Base-by-base conservation (phyloP, 2,888 invertebrate species). In the Actias luna region DNA sequence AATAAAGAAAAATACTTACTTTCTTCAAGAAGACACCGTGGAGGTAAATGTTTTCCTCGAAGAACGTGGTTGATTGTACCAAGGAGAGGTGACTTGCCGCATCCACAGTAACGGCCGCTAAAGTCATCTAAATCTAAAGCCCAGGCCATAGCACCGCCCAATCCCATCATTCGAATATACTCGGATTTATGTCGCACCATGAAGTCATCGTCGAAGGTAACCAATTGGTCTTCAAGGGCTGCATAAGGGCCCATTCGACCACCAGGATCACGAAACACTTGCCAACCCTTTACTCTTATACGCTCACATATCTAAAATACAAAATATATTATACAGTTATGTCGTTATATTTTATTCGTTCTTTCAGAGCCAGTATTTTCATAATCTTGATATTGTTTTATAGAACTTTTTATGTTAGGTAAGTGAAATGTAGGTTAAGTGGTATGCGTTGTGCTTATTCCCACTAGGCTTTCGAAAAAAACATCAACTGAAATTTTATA, bases 71-170 rank as follows among this genome's bases (percentile, higher is more conserved):
- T 97, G 74, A 98, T 96, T 0, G 96, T 96, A 65, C 94, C 94
- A 1, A 98, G 84, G 36, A 98, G 87, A 0, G 98, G 98, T 78
- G 96, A 96, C 27, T 95, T 94, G 69, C 97, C 98, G 77, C 98
- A 98, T 10, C 94, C 95, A 74, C 98, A 98, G 63, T 94, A 89
- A 63, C 78, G 76, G 70, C 97, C 96, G 67, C 94, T 95, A 78
- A 98, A 98, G 83, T 98, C 98, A 76, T 98, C 98, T 63, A 98
- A 87, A 84, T 98, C 98, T 16, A 98, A 87, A 0, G 98, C 96
- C 98, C 98, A 98, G 27, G 97, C 95, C 97, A 98, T 98, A 52
- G 96, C 96, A 39, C 98, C 98, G 18, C 96, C 98, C 4, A 98
- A 91, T 0, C 95, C 95, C 93, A 97, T 95, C 0, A 95, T 94